Evolutionary conservation across 2,888 invertebrate species (phyloP), one percentile per base, ranked within the genome.

Genomic region (Artemia sp.): DNA sequence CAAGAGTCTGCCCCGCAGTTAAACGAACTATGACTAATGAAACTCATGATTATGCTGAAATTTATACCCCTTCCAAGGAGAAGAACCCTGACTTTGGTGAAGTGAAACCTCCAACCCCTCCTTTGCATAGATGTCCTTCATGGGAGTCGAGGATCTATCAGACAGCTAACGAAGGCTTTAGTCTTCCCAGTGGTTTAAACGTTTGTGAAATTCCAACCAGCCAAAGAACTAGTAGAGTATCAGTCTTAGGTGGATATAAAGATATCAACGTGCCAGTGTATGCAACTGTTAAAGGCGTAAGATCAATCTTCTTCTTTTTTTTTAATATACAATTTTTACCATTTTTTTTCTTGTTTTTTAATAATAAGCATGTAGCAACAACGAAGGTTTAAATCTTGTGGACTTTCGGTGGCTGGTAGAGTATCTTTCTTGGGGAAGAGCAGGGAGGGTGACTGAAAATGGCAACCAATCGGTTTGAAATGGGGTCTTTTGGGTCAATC

Each of bases 91-190:
- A 72, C 50, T 73, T 70, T 50, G 72, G 72, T 70, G 78, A 78
- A 53, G 81, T 82, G 4, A 81, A 85, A 73, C 89, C 92, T 0
- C 92, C 92, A 12, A 92, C 93, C 0, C 93, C 93, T 50, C 93
- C 93, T 0, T 79, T 93, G 70, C 93, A 94, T 78, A 83, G 93
- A 76, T 79, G 70, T 77, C 91, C 91, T 7, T 89, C 89, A 75
- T 93, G 93, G 93, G 93, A 94, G 79, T 92, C 92, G n/a, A 86
- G 92, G 78, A 93, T 94, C 75, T 94, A 94, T 79, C 92, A 92
- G 82, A 90, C 91, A 75, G 77, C 77, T 71, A 74, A 75, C 70
- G 75, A 74, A 71, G 78, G 78, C 19, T 72, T 78, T 67, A 71
- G 58, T 14, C 52, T 71, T n/a, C 68, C 68, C 24, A 68, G 51